Evolutionary conservation across 1,140 invertebrate species (phyloP).

Genomic region (Trachymyrmex septentrionalis): DNA sequence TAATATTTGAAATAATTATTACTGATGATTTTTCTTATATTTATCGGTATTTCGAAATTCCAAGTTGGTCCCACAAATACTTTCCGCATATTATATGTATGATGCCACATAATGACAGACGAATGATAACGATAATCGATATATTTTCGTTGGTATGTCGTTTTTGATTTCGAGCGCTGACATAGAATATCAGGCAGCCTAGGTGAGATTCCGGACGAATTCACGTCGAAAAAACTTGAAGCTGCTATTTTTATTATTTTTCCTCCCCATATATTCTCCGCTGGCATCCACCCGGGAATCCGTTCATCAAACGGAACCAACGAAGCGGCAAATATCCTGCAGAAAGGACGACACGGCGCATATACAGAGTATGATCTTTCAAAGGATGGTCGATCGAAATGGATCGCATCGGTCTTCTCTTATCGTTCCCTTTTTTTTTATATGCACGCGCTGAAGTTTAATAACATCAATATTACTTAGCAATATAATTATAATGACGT

Average conservation of each 20-base stretch:
- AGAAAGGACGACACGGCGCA: constrained; percentile 71
- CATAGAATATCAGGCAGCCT: constrained; percentile 40
- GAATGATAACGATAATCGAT: constrained; percentile 27
- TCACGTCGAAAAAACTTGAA: constrained; percentile 55
- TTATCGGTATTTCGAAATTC: not conserved
- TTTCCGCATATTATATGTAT: not conserved
- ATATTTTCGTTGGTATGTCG: constrained; percentile 1
- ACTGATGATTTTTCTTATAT: not conserved
- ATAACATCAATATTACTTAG: not conserved
- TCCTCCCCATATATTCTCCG: constrained; percentile 72
- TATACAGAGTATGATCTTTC: constrained; percentile 78
- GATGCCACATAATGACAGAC: constrained; percentile 11
- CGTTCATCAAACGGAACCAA: constrained; percentile 81
- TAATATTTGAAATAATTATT: not conserved
- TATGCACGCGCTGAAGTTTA: not conserved
- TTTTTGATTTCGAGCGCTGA: constrained; percentile 23
- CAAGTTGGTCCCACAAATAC: not conserved
- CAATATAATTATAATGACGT: not conserved
- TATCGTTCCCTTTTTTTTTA: not conserved
- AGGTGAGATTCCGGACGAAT: constrained; percentile 40
- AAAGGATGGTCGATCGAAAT: constrained; percentile 73
- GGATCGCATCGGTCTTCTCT: constrained; percentile 45
- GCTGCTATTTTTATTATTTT: constrained; percentile 77
- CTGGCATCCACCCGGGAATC: constrained; percentile 67
- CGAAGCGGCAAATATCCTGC: constrained; percentile 79